These are phyloP conservation scores for Gymnobelideus leadbeateri DNA, from an alignment of 2,113 vertebrate genomes.

Conservation along the genomic window DNA sequence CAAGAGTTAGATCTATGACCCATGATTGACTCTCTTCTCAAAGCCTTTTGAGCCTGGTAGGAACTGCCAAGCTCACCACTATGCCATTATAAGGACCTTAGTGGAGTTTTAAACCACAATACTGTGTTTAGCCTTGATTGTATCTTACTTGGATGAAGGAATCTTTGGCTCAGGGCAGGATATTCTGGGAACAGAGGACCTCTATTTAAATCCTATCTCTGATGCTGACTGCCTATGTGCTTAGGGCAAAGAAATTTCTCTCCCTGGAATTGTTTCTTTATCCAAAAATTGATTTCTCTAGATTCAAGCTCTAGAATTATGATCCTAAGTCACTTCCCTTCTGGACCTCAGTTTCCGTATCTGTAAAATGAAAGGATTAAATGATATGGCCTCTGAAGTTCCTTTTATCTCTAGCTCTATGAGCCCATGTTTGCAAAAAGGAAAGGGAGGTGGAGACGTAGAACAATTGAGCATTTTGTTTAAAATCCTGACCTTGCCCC, in stretches of 20 bases:
- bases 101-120: neutral
- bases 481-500: constrained; percentile 33
- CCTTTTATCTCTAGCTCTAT: neutral
- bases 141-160: neutral
- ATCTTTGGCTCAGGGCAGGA: neutral
- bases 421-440: neutral
- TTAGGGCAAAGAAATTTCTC: neutral
- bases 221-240: neutral
- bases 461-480: constrained; percentile 55
- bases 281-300: neutral
- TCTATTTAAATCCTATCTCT: neutral
- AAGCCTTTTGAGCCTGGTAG: neutral
- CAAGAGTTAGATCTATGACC: neutral
- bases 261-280: neutral
- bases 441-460: constrained; percentile 1
- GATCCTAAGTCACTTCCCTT: neutral
- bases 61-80: neutral
- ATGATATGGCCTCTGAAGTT: neutral
- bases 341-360: neutral
- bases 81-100: neutral
- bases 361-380: neutral
- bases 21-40: neutral
- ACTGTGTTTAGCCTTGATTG: neutral
- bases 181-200: neutral
- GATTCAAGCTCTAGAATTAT: neutral